Percentiles rank a stretch among this genome's conserved stretches.
Conservation (phyloP, 1,140 invertebrate genomes). For the Drosophila sucinea region DNA sequence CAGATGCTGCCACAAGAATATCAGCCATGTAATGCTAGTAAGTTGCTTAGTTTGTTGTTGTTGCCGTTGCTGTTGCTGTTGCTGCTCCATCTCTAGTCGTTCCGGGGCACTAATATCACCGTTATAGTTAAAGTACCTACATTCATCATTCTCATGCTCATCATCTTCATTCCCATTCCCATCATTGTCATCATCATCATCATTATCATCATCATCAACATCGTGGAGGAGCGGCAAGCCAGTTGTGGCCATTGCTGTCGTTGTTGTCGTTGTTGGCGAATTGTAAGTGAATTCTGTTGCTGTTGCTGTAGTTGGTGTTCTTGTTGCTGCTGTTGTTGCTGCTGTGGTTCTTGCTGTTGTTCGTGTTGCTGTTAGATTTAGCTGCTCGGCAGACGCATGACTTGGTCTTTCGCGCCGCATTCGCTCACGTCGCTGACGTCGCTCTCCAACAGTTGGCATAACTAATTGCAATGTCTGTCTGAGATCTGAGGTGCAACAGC, state of each 20-base stretch:
- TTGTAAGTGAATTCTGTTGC: slow-evolving; percentile 39
- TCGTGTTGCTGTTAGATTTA: slow-evolving; percentile 43
- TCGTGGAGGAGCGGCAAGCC: slow-evolving; percentile 53
- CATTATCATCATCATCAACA: slow-evolving; percentile 39
- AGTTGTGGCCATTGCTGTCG: slow-evolving; percentile 54
- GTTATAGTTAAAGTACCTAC: slow-evolving; percentile 82
- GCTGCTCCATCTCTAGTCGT: slow-evolving; percentile 37
- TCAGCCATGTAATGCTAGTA: slow-evolving; percentile 77
- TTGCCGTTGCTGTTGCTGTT: slow-evolving; percentile 35
- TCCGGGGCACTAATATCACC: slow-evolving; percentile 77
- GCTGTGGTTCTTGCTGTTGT: slow-evolving; percentile 18
- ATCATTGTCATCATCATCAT: slow-evolving; percentile 37
- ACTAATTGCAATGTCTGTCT: slow-evolving; percentile 76
- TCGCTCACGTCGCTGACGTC: slow-evolving; percentile 72
- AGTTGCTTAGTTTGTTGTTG: slow-evolving; percentile 23
- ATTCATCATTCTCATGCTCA: slow-evolving; percentile 70
- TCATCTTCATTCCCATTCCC: slow-evolving; percentile 33
- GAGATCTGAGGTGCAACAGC: slow-evolving; percentile 65
- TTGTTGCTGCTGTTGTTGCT: slow-evolving; percentile 61
- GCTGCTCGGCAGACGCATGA: slow-evolving; percentile 57
- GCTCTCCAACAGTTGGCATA: slow-evolving; percentile 75
- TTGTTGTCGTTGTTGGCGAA: slow-evolving; percentile 12
- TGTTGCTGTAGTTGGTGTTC: slow-evolving; percentile 36
- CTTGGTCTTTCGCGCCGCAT: slow-evolving; percentile 71
- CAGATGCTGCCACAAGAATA: slow-evolving; percentile 75